Base-by-base conservation (phyloP, 2,113 vertebrate species). In the Vulpes vulpes region DNA sequence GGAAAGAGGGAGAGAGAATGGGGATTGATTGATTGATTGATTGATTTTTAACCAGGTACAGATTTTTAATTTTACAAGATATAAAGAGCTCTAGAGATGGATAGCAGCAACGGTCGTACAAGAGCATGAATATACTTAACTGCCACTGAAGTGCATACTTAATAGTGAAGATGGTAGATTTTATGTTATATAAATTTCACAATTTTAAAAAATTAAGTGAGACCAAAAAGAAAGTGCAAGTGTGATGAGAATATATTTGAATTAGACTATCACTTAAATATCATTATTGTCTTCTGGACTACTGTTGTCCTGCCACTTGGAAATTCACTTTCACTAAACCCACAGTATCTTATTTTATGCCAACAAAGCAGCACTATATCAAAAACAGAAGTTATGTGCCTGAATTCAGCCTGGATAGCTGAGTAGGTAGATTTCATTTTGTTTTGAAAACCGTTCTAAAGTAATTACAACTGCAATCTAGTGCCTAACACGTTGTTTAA, bases 281-380 rank as follows among this genome's bases (percentile, higher is more conserved):
- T 83, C 67, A 93, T 86, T 57, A 64, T 35, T 65, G 65, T 93
- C 55, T 91, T 69, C 32, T 69, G 59, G n/a, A 83, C 2, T 20
- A 5, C 11, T 79, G 17, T 53, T 32, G 35, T 82, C 23, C 27
- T 65, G 25, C 25, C 43, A 65, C 60, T 91, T 79, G 15, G n/a
- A 91, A 95, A 95, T 51, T 57, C 59, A 78, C 9, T 71, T 64
- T 97, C 43, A 53, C 8, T 35, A 84, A 84, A 79, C 38, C 25
- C 27, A 4, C 5, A 62, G 71, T 35, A 51, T 71, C 49, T 59
- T 57, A 86, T n/a, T 89, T 95, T 53, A 59, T 76, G 59, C 67
- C 22, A 95, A 85, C 25, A 85, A 84, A 96, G 84, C 4, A 59
- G 23, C 32, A 87, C 78, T 95, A 27, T n/a, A 95, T 64, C 62